Conservation (phyloP, 2,113 vertebrate genomes). For the Phalacrocorax brasilianus region DNA sequence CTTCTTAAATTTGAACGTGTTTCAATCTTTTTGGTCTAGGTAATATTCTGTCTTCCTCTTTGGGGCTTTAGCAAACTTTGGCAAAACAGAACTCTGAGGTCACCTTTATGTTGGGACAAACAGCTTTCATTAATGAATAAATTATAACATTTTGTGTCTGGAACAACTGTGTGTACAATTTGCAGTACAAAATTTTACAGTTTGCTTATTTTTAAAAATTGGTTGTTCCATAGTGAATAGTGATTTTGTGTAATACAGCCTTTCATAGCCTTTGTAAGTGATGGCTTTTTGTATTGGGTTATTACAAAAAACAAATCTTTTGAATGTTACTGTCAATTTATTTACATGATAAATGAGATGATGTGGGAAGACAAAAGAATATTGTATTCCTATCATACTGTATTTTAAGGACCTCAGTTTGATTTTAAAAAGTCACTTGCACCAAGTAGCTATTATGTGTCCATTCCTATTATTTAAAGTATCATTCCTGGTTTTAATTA, state of each 20-base stretch:
- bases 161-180: background rate
- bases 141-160: background rate
- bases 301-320: background rate
- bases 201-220: background rate
- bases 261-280: background rate
- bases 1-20: background rate
- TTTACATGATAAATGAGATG: background rate
- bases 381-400: background rate
- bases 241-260: background rate
- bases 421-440: background rate
- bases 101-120: background rate
- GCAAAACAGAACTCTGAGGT: background rate
- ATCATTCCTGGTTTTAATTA: background rate
- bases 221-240: background rate
- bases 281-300: fast-evolving
- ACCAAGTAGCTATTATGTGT: background rate
- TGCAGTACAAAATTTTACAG: background rate
- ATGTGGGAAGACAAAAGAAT: background rate
- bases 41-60: background rate
- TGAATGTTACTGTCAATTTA: background rate
- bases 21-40: background rate
- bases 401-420: background rate
- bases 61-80: background rate
- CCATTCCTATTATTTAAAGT: background rate
- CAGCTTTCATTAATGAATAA: background rate